These are phyloP conservation scores for Halocynthia roretzi DNA, from an alignment of 23 tunicate species.

Conservation along the genomic window DNA sequence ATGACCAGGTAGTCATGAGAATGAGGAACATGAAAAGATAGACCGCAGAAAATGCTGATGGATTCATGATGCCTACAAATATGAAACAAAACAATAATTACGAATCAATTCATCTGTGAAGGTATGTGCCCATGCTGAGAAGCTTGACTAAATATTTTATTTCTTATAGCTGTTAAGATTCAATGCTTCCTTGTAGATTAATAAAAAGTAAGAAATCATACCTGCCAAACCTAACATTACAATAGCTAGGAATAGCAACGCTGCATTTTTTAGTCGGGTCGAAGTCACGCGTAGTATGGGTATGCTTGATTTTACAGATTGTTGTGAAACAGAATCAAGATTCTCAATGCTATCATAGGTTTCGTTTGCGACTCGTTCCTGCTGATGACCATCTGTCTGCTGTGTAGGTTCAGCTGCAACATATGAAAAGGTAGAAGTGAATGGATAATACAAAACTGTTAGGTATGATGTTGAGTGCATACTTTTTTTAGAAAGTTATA, in stretches of 20 bases:
- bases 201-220: neutral
- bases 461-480: neutral
- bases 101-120: too few relatives aligned
- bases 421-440: neutral
- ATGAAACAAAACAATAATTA: too few relatives aligned
- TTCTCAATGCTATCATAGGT: neutral
- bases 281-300: conserved; percentile 4
- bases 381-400: neutral
- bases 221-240: conserved; percentile 57
- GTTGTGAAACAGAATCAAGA: neutral
- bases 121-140: too few relatives aligned
- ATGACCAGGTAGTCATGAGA: conserved; percentile 57
- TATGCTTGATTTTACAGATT: neutral
- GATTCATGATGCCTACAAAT: conserved; percentile 59
- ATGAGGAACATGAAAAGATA: conserved; percentile 59
- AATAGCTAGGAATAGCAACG: conserved; percentile 29
- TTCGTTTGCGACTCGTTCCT: neutral
- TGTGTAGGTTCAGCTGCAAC: neutral
- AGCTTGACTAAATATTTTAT: too few relatives aligned
- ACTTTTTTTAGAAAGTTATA: too few relatives aligned
- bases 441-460: neutral
- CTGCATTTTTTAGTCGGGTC: conserved; percentile 28
- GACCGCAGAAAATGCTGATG: conserved; percentile 55
- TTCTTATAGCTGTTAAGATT: too few relatives aligned
- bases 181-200: neutral